These are phyloP conservation scores for Pristionchus maxplancki DNA, from an alignment of 2,888 invertebrate genomes.

Conservation along the genomic window DNA sequence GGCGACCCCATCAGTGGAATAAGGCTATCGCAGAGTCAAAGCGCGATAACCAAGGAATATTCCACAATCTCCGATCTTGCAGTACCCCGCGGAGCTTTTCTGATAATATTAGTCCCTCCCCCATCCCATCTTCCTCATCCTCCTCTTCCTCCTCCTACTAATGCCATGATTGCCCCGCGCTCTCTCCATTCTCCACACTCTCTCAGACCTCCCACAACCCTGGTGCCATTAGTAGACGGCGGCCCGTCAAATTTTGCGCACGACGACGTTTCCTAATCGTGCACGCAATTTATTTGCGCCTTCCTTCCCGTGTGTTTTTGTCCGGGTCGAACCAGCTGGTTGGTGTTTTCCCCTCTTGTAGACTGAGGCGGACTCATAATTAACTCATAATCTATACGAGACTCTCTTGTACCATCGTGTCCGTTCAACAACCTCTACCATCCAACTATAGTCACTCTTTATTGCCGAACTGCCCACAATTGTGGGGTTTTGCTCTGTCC, in stretches of 20 bases:
- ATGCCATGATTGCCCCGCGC: conserved; percentile 37
- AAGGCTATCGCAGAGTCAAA: not conserved
- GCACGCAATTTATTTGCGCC: not conserved
- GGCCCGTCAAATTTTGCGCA: conserved; percentile 47
- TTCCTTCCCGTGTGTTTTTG: conserved; percentile 15
- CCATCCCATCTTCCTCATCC: not conserved
- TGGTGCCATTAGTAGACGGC: conserved; percentile 37
- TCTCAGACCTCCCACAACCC: conserved; percentile 9
- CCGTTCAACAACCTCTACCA: not conserved
- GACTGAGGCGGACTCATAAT: not conserved
- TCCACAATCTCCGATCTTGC: not conserved
- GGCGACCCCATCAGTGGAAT: not conserved
- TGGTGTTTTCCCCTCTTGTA: not conserved
- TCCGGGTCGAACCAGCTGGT: not conserved
- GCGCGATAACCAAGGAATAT: not conserved
- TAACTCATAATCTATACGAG: conserved; percentile 25
- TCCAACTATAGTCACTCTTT: not conserved
- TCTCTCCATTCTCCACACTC: not conserved
- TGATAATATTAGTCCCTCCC: conserved; percentile 22
- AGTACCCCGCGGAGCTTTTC: not conserved
- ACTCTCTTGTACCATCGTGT: not conserved
- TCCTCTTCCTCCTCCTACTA: conserved; percentile 19
- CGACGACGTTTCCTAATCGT: conserved; percentile 39
- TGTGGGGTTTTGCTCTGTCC: not conserved
- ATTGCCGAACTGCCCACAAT: not conserved